Percentiles rank a stretch among this genome's conserved stretches.
Conservation (phyloP, 2,888 invertebrate species). For the Scotopteryx bipunctaria region DNA sequence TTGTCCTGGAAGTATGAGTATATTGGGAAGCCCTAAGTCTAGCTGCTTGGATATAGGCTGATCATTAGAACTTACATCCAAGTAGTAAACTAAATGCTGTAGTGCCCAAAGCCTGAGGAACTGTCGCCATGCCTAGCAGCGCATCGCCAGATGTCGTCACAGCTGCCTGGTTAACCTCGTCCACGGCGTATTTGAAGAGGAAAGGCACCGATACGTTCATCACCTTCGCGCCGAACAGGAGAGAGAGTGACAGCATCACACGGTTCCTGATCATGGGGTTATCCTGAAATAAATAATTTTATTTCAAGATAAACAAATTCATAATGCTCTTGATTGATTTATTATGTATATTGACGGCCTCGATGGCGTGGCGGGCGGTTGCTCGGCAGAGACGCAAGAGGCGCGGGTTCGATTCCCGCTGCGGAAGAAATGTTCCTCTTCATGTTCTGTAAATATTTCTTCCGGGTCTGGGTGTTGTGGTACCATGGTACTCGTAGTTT, state of each 20-base stretch:
- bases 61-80: slow-evolving; percentile 88
- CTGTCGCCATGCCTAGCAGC: slow-evolving; percentile 88
- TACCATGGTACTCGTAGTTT: no score
- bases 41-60: not conserved
- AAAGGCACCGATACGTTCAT: slow-evolving; percentile 97
- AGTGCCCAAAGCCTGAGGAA: slow-evolving; percentile 91
- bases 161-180: slow-evolving; percentile 88
- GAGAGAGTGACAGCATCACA: slow-evolving; percentile 92
- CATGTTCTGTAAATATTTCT: no score
- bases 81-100: slow-evolving; percentile 91
- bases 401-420: no score
- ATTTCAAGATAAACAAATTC: slow-evolving; percentile 1
- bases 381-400: no score
- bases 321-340: no score
- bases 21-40: not conserved
- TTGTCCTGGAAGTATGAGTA: no score
- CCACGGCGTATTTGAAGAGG: slow-evolving; percentile 96
- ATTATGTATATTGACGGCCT: no score
- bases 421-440: no score
- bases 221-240: slow-evolving; percentile 92
- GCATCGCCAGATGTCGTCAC: slow-evolving; percentile 67
- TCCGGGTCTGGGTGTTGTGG: no score
- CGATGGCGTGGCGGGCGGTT: no score
- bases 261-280: slow-evolving; percentile 88
- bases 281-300: slow-evolving; percentile 76